Conservation (phyloP, 2,888 invertebrate genomes). For the Timema cristinae region DNA sequence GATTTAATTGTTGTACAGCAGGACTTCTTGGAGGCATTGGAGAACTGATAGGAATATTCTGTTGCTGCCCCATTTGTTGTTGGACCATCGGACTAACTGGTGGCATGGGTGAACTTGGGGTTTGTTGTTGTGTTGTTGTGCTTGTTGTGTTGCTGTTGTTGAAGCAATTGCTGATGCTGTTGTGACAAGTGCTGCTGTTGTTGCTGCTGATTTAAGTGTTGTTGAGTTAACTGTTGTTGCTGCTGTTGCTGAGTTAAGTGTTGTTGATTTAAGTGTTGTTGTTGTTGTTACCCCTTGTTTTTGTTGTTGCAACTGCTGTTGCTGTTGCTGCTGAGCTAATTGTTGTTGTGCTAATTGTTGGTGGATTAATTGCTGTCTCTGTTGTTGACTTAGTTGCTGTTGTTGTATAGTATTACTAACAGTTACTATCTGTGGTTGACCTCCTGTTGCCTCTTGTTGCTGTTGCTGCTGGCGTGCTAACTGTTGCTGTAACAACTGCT, state of each 20-base stretch:
- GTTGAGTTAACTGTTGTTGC: constrained; percentile 31
- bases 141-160: constrained; percentile 26
- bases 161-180: constrained; percentile 37
- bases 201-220: constrained; percentile 33
- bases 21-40: constrained; percentile 46
- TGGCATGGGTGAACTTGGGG: constrained; percentile 20
- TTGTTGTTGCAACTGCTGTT: constrained; percentile 40
- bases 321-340: constrained; percentile 41
- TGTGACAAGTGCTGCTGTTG: constrained; percentile 37
- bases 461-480: constrained; percentile 33
- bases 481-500: constrained; percentile 32
- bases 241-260: constrained; percentile 47
- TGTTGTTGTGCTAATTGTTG: constrained; percentile 41
- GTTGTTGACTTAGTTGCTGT: constrained; percentile 40
- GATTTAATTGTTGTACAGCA: constrained; percentile 40
- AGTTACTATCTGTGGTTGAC: constrained; percentile 26
- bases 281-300: constrained; percentile 43
- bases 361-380: constrained; percentile 39
- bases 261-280: constrained; percentile 41
- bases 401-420: constrained; percentile 30
- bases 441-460: constrained; percentile 15
- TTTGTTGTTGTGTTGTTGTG: neutral
- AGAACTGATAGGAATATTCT: constrained; percentile 49
- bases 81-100: constrained; percentile 23
- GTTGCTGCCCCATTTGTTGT: constrained; percentile 28